phyloP scores from a whole-genome alignment of 2,797 vertebrate genomes.

The Rhabdophis nuchalis region DNA sequence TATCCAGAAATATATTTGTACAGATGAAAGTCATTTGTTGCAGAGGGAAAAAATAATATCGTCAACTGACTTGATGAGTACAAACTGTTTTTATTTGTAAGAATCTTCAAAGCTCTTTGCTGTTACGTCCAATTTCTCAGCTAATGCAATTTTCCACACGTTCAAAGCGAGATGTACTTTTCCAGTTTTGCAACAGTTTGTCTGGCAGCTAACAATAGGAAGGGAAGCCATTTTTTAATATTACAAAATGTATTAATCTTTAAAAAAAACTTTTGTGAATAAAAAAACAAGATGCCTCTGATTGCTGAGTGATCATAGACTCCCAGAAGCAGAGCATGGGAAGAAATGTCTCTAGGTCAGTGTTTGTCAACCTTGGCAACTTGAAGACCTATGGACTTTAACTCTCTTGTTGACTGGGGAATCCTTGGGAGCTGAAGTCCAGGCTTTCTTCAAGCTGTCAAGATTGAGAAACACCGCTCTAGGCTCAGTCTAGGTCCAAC shows the following conservation, averaged over 20 bases:
- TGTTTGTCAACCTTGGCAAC: not conserved
- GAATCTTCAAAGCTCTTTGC: not conserved
- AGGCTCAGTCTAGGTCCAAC: not conserved
- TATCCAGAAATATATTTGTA: not conserved
- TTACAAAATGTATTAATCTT: not conserved
- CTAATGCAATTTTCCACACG: not conserved
- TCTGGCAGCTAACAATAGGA: not conserved
- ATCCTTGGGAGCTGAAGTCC: not conserved
- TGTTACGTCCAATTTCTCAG: not conserved
- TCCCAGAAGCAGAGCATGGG: not conserved
- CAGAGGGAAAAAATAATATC: not conserved
- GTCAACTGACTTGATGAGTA: not conserved
- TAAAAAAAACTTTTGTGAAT: not conserved
- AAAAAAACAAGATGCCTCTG: not conserved
- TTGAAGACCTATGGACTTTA: not conserved
- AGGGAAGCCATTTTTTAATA: not conserved
- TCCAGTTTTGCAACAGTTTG: not conserved
- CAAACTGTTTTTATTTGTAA: not conserved
- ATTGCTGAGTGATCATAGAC: not conserved
- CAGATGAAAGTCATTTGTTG: not conserved
- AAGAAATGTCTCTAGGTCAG: not conserved
- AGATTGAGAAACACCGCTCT: not conserved
- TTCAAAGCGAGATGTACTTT: not conserved
- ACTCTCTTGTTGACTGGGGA: not conserved
- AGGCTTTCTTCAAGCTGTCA: not conserved